Base-by-base conservation (phyloP, 2,113 vertebrate genomes). In the Apodemus sylvaticus region DNA sequence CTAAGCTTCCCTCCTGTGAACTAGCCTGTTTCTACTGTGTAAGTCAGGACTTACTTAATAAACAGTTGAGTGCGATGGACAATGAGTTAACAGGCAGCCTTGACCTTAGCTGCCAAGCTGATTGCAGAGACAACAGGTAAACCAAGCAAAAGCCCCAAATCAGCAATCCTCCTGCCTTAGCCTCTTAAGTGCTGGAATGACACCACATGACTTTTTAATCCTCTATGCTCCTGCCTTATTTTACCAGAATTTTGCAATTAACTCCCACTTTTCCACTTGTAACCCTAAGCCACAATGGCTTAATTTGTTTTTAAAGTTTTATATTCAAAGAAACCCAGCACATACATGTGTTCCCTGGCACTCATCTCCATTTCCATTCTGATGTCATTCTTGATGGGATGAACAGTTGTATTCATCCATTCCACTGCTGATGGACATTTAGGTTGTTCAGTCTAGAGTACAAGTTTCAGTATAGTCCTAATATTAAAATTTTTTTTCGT, bases 221-320 rank as follows among this genome's bases (percentile, higher is more conserved):
- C 22, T 58, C 31, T 34, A 36, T 86, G 45, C 6, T 11, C 39
- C 62, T 64, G 39, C 58, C 3, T 36, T 53, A 17, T 58, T 53
- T 94, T 39, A 64, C 71, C 31, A 48, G 53, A 71, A 79, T 60
- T 66, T 55, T 93, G 89, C 12, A 2, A 74, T 58, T 22, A 66
- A 36, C 71, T 14, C 22, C 24, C 16, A 2, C 17, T 77, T 85
- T 92, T 79, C 90, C 4, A 79, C 77, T 90, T 92, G 42, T 53
- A 34, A 89, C 55, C 34, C 77, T 48, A 73, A 86, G 68, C 26
- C 55, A 85, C 16, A 51, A 42, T 11, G 78, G 73, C 55, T 89
- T 90, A 73, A 55, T 86, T 77, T 70, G 86, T 36, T 86, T 77
- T 86, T 73, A 3, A 90, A 74, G 5, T 90, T 92, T 90, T 74